Evolutionary conservation across 1,140 invertebrate species (phyloP).

Genomic region (Aphelinus atriplicis): DNA sequence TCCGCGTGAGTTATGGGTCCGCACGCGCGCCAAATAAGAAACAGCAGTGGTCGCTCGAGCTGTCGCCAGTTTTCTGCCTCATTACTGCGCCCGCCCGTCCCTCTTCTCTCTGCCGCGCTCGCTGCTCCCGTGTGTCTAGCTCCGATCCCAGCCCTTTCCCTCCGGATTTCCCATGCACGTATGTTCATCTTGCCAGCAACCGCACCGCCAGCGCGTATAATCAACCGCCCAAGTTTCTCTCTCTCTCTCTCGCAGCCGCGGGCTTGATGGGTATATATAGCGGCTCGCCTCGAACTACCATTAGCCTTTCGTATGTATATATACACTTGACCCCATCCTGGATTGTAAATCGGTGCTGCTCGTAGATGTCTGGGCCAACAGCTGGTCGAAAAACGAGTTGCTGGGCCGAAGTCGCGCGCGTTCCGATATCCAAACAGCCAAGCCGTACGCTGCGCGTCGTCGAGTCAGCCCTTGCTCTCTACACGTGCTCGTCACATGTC

Average conservation of each 20-base stretch:
- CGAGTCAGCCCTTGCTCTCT: constrained; percentile 1
- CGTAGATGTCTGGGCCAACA: too few species aligned
- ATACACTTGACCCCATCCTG: too few species aligned
- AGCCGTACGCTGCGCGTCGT: constrained; percentile 9
- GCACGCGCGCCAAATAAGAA: constrained; percentile 39
- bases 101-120: constrained; percentile 45
- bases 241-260: too few species aligned
- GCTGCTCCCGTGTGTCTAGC: too few species aligned
- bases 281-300: too few species aligned
- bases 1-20: constrained; percentile 58
- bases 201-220: background rate
- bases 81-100: constrained; percentile 61
- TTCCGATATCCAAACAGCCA: background rate
- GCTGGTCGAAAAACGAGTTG: too few species aligned
- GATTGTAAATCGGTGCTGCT: too few species aligned
- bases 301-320: too few species aligned
- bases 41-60: constrained; percentile 55
- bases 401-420: too few species aligned
- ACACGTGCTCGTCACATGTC: constrained; percentile 65
- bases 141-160: background rate
- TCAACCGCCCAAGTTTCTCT: too few species aligned
- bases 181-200: background rate
- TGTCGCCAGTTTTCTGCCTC: constrained; percentile 67
- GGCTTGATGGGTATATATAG: too few species aligned
- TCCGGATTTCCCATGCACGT: background rate